A percentile compares a stretch with the other conserved stretches of the same genome.
Conservation (phyloP, 1,140 invertebrate species). For the Ostrea denselamellosa region DNA sequence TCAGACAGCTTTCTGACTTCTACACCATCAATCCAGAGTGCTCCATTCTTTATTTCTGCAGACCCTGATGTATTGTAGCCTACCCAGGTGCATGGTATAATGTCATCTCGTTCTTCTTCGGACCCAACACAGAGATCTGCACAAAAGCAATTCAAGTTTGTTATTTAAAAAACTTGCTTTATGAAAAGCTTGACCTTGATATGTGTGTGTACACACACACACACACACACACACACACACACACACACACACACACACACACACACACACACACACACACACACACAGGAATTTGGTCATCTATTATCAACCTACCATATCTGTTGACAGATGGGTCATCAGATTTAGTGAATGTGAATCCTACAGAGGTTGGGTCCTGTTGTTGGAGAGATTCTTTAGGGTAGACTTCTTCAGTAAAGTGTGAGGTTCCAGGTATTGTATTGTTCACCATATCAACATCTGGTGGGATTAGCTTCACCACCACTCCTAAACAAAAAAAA, state of each 20-base stretch:
- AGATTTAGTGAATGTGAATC: slow-evolving; percentile 44
- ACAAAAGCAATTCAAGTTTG: background rate
- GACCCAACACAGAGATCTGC: slow-evolving; percentile 36
- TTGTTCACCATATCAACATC: slow-evolving; percentile 52
- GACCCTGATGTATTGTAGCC: slow-evolving; percentile 53
- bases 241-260: no score
- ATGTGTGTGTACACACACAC: no score
- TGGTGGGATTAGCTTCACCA: slow-evolving; percentile 55
- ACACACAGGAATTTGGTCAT: background rate
- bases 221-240: no score
- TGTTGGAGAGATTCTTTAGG: slow-evolving; percentile 46
- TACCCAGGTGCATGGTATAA: slow-evolving; percentile 57
- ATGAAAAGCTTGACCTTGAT: no score
- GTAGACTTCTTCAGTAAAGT: slow-evolving; percentile 42
- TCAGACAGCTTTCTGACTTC: slow-evolving; percentile 46
- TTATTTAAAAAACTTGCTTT: no score
- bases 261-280: no score
- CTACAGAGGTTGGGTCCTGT: slow-evolving; percentile 39
- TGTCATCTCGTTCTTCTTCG: slow-evolving; percentile 42
- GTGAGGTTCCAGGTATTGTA: slow-evolving; percentile 30
- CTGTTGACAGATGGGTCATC: slow-evolving; percentile 45
- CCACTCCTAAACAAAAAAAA: slow-evolving; percentile 50
- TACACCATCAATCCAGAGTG: slow-evolving; percentile 49
- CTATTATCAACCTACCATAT: slow-evolving; percentile 51
- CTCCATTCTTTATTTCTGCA: slow-evolving; percentile 55